Conservation (phyloP, 2,888 invertebrate species). For the Aporophyla lueneburgensis region DNA sequence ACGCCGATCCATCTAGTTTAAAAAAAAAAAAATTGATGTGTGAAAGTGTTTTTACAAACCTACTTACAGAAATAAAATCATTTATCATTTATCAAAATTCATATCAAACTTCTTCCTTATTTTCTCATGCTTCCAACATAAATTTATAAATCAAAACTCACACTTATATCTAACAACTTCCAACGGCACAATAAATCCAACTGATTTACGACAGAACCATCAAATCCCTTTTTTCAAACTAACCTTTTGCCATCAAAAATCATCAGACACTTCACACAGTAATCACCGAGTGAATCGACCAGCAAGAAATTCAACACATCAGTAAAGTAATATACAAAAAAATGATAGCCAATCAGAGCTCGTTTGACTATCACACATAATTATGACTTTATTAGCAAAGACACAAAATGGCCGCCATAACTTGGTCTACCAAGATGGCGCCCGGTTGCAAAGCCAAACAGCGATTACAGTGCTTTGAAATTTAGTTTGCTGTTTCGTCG, state of each 20-base stretch:
- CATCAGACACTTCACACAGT: conserved; percentile 42
- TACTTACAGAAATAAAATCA: too few species aligned
- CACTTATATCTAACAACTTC: not conserved
- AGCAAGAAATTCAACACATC: conserved; percentile 35
- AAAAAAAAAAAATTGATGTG: too few species aligned
- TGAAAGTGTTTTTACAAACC: too few species aligned
- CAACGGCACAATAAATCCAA: not conserved
- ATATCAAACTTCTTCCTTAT: not conserved
- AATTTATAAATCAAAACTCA: not conserved
- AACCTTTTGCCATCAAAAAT: conserved; percentile 3
- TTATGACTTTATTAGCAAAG: conserved; percentile 52
- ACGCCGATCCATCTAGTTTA: too few species aligned
- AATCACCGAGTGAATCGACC: conserved; percentile 33
- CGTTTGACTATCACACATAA: conserved; percentile 40
- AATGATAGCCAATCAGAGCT: conserved; percentile 48
- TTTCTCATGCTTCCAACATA: not conserved
- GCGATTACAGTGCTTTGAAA: not conserved
- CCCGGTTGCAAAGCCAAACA: not conserved
- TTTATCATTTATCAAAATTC: not conserved
- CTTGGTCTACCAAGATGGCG: conserved; percentile 2
- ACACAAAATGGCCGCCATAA: not conserved
- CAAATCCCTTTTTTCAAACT: conserved; percentile 16
- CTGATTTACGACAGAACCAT: conserved; percentile 21
- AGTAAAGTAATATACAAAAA: conserved; percentile 41
- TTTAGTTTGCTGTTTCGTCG: not conserved